These are phyloP conservation scores for Varecia variegata DNA, from an alignment of 2,797 vertebrate species.

Conservation along the genomic window DNA sequence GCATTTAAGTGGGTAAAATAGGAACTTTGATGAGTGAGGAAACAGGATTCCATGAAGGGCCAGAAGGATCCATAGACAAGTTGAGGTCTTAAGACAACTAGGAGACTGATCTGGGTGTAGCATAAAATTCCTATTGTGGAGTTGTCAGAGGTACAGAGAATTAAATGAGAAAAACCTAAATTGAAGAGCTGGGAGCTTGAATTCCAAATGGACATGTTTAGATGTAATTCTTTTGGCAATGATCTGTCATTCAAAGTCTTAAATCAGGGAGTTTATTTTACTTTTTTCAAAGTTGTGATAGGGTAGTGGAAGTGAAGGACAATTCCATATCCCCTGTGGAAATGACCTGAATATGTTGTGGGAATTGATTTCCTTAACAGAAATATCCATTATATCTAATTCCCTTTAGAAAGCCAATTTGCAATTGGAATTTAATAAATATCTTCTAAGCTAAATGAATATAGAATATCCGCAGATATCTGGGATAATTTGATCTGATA, in stretches of 20 bases:
- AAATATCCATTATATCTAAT: not conserved
- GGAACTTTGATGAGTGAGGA: not conserved
- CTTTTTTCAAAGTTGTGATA: not conserved
- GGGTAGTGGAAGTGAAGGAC: not conserved
- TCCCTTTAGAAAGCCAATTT: not conserved
- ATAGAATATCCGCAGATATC: not conserved
- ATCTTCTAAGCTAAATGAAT: not conserved
- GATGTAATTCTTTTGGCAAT: not conserved
- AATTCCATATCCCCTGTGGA: not conserved
- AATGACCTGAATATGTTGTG: not conserved
- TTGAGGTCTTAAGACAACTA: not conserved
- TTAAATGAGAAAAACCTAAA: not conserved
- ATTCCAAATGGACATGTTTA: not conserved
- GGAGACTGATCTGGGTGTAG: not conserved
- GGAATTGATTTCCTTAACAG: not conserved
- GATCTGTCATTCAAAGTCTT: not conserved
- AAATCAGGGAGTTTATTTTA: not conserved
- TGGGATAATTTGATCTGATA: not conserved
- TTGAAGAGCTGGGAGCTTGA: not conserved
- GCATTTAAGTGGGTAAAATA: not conserved
- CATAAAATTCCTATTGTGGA: not conserved
- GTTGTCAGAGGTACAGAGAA: not conserved
- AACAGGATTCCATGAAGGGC: not conserved
- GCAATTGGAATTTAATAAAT: not conserved
- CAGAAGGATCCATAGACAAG: not conserved